These are phyloP conservation scores for Brachionus plicatilis DNA, from an alignment of 1,140 invertebrate species.

Conservation along the genomic window DNA sequence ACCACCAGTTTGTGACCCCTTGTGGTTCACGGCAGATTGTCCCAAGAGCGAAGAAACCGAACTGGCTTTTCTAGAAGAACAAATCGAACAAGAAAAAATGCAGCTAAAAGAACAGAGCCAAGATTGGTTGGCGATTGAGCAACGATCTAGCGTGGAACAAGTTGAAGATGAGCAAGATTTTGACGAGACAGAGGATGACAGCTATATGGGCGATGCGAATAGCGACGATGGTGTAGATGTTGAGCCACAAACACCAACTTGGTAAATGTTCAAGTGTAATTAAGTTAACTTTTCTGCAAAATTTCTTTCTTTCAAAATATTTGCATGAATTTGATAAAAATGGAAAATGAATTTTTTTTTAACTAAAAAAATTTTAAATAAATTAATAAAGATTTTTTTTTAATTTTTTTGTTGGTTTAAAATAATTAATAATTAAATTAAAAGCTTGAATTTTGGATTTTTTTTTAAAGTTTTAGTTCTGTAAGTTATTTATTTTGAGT, in stretches of 20 bases:
- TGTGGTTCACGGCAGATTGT: conserved; percentile 36
- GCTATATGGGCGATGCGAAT: conserved; percentile 17
- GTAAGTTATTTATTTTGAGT: too few relatives aligned
- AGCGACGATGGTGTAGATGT: conserved; percentile 14
- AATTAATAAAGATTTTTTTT: too few relatives aligned
- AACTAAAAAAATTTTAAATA: too few relatives aligned
- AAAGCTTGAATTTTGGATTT: too few relatives aligned
- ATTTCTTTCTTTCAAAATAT: background rate
- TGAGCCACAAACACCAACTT: conserved; percentile 26
- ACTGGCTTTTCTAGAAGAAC: conserved; percentile 25
- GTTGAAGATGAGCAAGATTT: conserved; percentile 35
- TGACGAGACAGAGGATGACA: conserved; percentile 35
- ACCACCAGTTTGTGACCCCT: conserved; percentile 24
- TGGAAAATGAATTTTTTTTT: background rate
- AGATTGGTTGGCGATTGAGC: conserved; percentile 28
- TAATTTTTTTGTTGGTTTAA: too few relatives aligned
- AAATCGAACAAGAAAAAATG: conserved; percentile 37
- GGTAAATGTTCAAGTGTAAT: background rate
- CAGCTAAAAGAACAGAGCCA: conserved; percentile 36
- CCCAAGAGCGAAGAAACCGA: conserved; percentile 30
- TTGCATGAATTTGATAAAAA: too few relatives aligned
- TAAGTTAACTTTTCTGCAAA: background rate
- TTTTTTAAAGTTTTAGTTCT: too few relatives aligned
- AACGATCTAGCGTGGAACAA: conserved; percentile 2
- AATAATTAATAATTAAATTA: too few relatives aligned